Conservation (phyloP, 2,113 vertebrate species). For the Heterotis niloticus region DNA sequence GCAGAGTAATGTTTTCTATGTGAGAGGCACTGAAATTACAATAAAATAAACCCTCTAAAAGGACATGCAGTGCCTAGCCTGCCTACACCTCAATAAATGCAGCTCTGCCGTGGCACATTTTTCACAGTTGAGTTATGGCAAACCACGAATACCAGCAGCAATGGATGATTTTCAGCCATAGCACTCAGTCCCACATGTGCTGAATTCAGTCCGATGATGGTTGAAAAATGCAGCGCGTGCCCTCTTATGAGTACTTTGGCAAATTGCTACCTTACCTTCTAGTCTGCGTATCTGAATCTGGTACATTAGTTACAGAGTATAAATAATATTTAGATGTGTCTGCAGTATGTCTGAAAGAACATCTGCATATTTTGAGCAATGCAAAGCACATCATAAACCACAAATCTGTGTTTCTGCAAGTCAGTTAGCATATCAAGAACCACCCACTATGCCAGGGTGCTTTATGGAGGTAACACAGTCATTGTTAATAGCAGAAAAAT, state of each 20-base stretch:
- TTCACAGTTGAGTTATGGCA: no score
- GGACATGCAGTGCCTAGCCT: not conserved
- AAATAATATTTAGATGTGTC: not conserved
- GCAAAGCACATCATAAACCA: not conserved
- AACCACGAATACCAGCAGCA: not conserved
- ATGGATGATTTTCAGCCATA: not conserved
- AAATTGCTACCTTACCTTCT: not conserved
- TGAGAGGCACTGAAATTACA: not conserved
- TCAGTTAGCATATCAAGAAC: not conserved
- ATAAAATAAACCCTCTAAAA: not conserved
- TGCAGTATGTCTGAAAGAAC: not conserved
- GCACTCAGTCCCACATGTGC: not conserved
- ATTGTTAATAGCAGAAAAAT: not conserved
- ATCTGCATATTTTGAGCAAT: not conserved
- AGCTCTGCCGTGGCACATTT: not conserved
- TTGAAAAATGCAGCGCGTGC: not conserved
- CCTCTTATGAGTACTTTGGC: not conserved
- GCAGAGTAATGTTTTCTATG: not conserved
- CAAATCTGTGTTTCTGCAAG: not conserved
- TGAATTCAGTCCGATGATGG: constrained; percentile 5
- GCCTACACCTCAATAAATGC: not conserved
- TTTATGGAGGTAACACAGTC: not conserved
- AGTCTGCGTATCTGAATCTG: not conserved
- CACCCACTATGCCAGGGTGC: not conserved
- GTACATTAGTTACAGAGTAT: not conserved